Evolutionary conservation across 2,113 vertebrate genomes (phyloP), one percentile per base, ranked within the genome.

Genomic region (Emydocephalus ijimae): DNA sequence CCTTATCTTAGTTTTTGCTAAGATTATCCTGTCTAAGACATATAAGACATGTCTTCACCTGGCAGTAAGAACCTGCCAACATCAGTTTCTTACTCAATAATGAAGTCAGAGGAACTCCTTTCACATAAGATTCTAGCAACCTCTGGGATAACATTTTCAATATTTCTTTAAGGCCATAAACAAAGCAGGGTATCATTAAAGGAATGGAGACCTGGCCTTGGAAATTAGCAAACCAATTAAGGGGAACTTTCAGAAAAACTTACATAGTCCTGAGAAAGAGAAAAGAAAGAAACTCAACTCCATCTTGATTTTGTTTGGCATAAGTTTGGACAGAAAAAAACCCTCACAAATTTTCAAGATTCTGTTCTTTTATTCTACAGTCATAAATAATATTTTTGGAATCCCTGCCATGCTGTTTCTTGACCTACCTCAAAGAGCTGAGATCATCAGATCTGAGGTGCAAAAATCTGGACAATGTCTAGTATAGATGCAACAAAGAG

Each of bases 61-160:
- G n/a, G 91, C 69, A 55, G 24, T 18, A 29, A 50, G 89, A 52
- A 52, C 81, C 14, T 90, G 55, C 55, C 88, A 90, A 59, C 21
- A n/a, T 8, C n/a, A 57, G 54, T 45, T 89, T 92, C n/a, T 57
- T 90, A 90, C 89, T 92, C 29, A 90, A 56, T 86, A 90, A 34
- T 90, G 64, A 93, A 93, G 92, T 89, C 89, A 90, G 56, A 52
- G 88, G 89, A 61, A 85, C 81, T 48, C 92, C 89, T 93, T 90
- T 64, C 92, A 87, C 88, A 56, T 39, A 86, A 61, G 69, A 89
- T 55, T 57, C 55, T 92, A 55, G 69, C 69, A 85, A 59, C 54
- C 56, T 48, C 89, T 90, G 92, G 43, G 34, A 11, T 89, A 88
- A 85, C 39, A 3, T 87, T 89, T 34, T 56, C 34, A 48, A 29